Evolutionary conservation across 1,140 invertebrate species (phyloP).

Genomic region (Drosophila guanche): DNA sequence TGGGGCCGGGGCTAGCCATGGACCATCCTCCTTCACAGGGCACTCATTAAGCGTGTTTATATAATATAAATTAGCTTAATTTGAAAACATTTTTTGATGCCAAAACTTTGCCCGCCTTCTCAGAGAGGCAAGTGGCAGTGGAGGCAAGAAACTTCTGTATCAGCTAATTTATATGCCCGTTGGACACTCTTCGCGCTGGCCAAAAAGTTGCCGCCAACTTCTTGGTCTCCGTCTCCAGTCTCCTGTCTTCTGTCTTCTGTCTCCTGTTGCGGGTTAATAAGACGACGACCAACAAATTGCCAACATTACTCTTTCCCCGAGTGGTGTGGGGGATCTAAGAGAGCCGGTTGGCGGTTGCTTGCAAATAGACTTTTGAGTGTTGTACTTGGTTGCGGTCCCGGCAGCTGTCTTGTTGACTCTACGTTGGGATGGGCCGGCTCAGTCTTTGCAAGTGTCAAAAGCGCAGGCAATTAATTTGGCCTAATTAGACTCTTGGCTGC

Average conservation of each 20-base stretch:
- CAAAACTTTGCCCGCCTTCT: constrained; percentile 70
- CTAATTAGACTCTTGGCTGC: constrained; percentile 77
- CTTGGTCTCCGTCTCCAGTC: constrained; percentile 38
- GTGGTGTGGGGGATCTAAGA: neutral
- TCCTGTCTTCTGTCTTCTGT: constrained; percentile 29
- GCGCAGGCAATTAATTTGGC: constrained; percentile 79
- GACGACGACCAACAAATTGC: constrained; percentile 76
- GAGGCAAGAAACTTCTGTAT: constrained; percentile 45
- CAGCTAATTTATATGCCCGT: constrained; percentile 79
- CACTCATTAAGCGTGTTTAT: constrained; percentile 79
- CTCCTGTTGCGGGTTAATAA: constrained; percentile 79
- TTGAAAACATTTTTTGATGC: constrained; percentile 81
- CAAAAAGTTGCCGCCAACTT: constrained; percentile 73
- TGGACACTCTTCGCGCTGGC: constrained; percentile 76
- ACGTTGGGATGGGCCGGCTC: constrained; percentile 21
- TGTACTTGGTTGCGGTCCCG: constrained; percentile 60
- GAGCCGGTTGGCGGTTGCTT: constrained; percentile 22
- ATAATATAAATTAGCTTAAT: constrained; percentile 81
- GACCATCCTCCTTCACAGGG: constrained; percentile 3
- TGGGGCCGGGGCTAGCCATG: constrained; percentile 2
- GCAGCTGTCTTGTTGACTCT: constrained; percentile 64
- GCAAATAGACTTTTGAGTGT: constrained; percentile 79
- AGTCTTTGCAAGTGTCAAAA: constrained; percentile 77
- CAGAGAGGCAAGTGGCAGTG: constrained; percentile 1
- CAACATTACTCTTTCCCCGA: constrained; percentile 70